Evolutionary conservation across 1,140 invertebrate genomes (phyloP), one percentile per base, ranked within the genome.

Genomic region (Choristoneura fumiferana): DNA sequence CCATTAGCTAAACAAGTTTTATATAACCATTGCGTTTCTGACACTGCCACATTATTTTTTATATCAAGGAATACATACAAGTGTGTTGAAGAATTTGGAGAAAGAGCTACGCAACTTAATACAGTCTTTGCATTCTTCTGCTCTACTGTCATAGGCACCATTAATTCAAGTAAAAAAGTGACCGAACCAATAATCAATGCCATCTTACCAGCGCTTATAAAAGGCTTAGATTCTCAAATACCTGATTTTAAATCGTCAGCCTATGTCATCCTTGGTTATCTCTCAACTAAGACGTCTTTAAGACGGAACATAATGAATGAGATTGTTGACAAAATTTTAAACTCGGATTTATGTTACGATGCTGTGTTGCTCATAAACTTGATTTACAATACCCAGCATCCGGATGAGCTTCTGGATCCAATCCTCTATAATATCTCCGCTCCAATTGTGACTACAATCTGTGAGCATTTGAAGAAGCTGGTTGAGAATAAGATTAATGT

Each of bases 121-220:
- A 93, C 94, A 0, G 87, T 95, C 6, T 94, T 95, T 71, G 93
- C 94, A 2, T 97, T 97, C 82, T 96, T 94, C 73, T 93, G 94
- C 56, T 93, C 93, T 1, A 92, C 93, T 1, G 79, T 95, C 1
- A 90, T 95, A 53, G 95, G 95, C 1, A 91, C 92, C 13, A 82
- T 96, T 29, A 91, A 94, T 63, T 76, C 87, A 40, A 76, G 76
- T 0, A 71, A 88, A 14, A 68, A 73, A 12, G 78, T 96, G 0
- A 91, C 89, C 0, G 96, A 98, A 70, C 76, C 91, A 40, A 92
- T 96, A 55, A 79, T 97, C 0, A 91, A 92, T 57, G 90, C 92
- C 13, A 86, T 98, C 3, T 71, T 97, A 12, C 93, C 95, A 18
- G 90, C 92, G 1, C 65, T 98, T 13, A 74, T 94, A 0, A 91